A percentile compares a stretch with the other conserved stretches of the same genome.
Evolutionary conservation across 2,113 vertebrate species (phyloP).

Genomic region (Myotis yumanensis): DNA sequence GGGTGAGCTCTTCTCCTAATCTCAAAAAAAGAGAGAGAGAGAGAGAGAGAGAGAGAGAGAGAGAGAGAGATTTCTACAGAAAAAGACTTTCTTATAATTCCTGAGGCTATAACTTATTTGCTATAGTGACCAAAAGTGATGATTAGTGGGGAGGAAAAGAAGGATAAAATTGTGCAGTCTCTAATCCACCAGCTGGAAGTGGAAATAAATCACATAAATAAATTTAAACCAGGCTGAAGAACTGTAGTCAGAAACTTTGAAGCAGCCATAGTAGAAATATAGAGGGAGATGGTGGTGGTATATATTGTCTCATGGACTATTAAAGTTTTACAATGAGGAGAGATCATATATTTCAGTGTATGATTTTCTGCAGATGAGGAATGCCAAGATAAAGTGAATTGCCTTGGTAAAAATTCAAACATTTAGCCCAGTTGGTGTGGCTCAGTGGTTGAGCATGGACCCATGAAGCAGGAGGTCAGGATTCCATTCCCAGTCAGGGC

Average conservation of each 20-base stretch:
- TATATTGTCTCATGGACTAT: background rate
- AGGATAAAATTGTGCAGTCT: conserved; percentile 36
- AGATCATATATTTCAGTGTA: background rate
- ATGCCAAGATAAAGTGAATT: background rate
- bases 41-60: too few species aligned
- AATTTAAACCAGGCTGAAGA: background rate
- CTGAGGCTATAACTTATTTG: conserved; percentile 13
- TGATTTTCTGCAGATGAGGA: background rate
- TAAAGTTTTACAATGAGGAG: background rate
- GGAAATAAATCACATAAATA: conserved; percentile 62
- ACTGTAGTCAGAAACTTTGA: background rate
- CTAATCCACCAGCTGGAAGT: conserved; percentile 37
- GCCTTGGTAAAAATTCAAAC: background rate
- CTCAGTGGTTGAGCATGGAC: too few species aligned
- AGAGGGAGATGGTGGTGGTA: accelerated
- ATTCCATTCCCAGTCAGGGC: too few species aligned
- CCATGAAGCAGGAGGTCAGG: too few species aligned
- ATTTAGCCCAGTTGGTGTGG: too few species aligned
- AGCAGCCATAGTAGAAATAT: background rate
- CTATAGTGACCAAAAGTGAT: background rate
- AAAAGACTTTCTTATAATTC: conserved; percentile 31
- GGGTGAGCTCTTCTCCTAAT: background rate
- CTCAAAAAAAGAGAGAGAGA: background rate
- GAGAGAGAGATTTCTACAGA: background rate
- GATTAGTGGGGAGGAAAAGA: conserved; percentile 58